phyloP scores from a whole-genome alignment of 2,113 vertebrate species.

The Quiscalus mexicanus region DNA sequence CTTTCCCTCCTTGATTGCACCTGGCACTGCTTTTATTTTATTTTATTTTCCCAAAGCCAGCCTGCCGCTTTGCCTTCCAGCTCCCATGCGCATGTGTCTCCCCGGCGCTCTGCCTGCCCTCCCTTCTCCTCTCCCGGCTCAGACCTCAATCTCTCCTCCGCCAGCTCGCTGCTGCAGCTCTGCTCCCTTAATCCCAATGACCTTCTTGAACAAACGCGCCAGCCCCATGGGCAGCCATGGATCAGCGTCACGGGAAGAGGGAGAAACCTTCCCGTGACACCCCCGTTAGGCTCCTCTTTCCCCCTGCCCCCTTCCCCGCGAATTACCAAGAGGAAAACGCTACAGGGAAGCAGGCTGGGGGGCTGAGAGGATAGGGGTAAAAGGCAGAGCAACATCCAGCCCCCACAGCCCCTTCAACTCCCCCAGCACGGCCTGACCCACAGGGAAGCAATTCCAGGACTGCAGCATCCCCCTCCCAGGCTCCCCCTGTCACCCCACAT shows the following conservation, averaged over 20 bases:
- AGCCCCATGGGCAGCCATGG: neutral
- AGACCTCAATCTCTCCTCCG: conserved; percentile 14
- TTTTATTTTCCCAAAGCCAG: neutral
- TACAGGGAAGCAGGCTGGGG: neutral
- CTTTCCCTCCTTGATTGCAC: neutral
- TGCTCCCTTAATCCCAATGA: conserved; percentile 43
- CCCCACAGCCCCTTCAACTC: neutral
- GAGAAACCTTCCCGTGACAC: neutral
- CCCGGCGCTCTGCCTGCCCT: neutral
- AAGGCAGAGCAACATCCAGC: neutral
- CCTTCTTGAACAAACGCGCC: conserved; percentile 10
- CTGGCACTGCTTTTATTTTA: neutral
- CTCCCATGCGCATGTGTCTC: neutral
- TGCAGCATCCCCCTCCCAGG: neutral
- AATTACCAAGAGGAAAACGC: neutral
- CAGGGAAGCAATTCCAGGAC: neutral
- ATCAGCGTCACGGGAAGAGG: neutral
- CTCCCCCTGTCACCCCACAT: neutral
- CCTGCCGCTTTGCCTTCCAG: neutral
- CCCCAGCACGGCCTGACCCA: accelerated
- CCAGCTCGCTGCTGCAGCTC: conserved; percentile 25
- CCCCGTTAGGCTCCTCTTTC: neutral
- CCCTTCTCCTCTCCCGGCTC: neutral
- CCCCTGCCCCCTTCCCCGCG: neutral
- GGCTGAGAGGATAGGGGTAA: neutral